These are phyloP conservation scores for Gobionotothen gibberifrons DNA, from an alignment of 2,797 vertebrate species.

Conservation along the genomic window DNA sequence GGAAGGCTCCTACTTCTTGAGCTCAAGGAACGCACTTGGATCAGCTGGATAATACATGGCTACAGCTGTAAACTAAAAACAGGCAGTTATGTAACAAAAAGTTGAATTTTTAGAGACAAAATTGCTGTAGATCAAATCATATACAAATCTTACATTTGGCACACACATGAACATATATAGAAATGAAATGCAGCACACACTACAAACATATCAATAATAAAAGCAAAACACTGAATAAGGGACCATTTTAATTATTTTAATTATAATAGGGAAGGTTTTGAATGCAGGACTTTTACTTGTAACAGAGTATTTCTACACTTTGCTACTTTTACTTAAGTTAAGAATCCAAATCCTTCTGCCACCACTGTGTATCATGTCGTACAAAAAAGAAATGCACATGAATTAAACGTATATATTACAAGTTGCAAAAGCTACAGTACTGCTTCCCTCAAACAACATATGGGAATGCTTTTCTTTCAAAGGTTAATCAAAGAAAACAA, in stretches of 20 bases:
- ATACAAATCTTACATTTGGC: not conserved
- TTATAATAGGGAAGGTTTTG: not conserved
- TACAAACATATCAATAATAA: not conserved
- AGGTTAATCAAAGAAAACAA: not conserved
- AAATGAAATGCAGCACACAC: not conserved
- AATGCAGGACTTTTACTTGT: not conserved
- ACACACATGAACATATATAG: not conserved
- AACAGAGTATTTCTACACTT: not conserved
- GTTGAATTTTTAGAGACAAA: not conserved
- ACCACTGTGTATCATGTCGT: not conserved
- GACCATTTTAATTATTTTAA: too few relatives aligned
- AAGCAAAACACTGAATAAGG: not conserved
- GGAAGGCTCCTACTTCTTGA: not conserved
- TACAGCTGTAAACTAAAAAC: not conserved
- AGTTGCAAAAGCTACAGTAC: not conserved
- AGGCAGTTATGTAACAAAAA: not conserved
- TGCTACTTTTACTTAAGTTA: not conserved
- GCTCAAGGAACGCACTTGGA: not conserved
- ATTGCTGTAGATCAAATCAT: not conserved
- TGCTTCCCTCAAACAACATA: not conserved
- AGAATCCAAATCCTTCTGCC: not conserved
- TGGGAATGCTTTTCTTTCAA: not conserved
- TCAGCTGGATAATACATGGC: not conserved
- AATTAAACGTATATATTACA: not conserved
- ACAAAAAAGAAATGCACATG: slow-evolving; percentile 2